These are phyloP conservation scores for Calliscelio sp. DNA, from an alignment of 2,888 invertebrate species.

Conservation along the genomic window DNA sequence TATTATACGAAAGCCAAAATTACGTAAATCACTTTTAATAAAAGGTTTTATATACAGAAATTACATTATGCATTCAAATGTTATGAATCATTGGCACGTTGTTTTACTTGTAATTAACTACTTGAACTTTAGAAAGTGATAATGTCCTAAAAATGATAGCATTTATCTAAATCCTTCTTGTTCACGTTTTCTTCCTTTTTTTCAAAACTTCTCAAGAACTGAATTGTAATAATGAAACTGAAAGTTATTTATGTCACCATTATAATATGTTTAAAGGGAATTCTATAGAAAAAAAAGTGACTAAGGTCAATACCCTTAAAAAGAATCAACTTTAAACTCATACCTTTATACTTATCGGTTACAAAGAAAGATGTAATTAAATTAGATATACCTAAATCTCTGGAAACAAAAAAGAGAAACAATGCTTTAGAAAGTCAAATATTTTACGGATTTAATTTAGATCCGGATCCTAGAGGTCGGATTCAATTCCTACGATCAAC, in stretches of 20 bases:
- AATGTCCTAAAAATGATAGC: conserved; percentile 18
- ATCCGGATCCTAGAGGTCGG: conserved; percentile 9
- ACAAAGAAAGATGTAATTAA: conserved; percentile 30
- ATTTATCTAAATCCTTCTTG: not conserved
- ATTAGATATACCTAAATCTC: conserved; percentile 17
- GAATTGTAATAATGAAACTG: too few species aligned
- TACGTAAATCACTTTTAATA: conserved; percentile 6
- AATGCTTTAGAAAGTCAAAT: conserved; percentile 46
- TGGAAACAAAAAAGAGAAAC: not conserved
- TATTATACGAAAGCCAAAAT: conserved; percentile 15
- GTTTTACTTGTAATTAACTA: conserved; percentile 15
- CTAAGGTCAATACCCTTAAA: conserved; percentile 11
- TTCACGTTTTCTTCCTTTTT: not conserved
- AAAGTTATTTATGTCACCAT: too few species aligned
- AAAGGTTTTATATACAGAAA: not conserved
- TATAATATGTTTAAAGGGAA: too few species aligned
- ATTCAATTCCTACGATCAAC: conserved; percentile 9
- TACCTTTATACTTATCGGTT: conserved; percentile 1
- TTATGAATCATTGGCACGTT: conserved; percentile 10
- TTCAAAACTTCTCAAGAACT: too few species aligned
- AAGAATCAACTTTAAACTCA: not conserved
- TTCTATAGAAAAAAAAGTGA: too few species aligned
- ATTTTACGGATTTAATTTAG: conserved; percentile 41
- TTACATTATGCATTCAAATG: conserved; percentile 20
- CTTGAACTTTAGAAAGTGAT: conserved; percentile 30